Conservation (phyloP, 2,797 vertebrate genomes). For the Mus spretus region DNA sequence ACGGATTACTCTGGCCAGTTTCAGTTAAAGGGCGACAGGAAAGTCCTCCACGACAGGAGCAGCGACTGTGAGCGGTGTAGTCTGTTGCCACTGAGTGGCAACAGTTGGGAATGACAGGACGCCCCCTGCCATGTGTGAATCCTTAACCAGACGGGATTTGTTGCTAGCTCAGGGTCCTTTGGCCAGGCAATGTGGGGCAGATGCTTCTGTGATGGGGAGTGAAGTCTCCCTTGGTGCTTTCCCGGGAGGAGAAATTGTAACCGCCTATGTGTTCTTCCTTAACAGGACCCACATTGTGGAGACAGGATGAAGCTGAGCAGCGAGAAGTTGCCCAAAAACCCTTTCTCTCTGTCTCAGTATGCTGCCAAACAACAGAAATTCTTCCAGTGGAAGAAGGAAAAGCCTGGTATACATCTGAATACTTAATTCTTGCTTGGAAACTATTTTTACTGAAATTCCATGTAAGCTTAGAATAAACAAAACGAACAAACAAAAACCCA, state of each 20-base stretch:
- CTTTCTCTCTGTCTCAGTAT: constrained; percentile 41
- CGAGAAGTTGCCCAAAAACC: constrained; percentile 79
- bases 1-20: not conserved
- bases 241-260: constrained; percentile 14
- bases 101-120: not conserved
- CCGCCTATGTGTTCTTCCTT: constrained; percentile 54
- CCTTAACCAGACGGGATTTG: not conserved
- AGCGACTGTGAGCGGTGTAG: not conserved
- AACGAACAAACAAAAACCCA: not conserved
- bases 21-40: not conserved
- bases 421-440: constrained; percentile 29
- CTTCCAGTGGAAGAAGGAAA: constrained; percentile 61
- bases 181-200: not conserved
- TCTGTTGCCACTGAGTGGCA: not conserved
- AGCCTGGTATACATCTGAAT: constrained; percentile 67
- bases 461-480: not conserved
- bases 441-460: constrained; percentile 23
- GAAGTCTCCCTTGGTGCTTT: not conserved
- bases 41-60: not conserved
- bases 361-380: constrained; percentile 53
- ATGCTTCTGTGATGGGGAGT: not conserved
- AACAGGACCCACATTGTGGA: constrained; percentile 71
- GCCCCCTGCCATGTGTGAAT: not conserved
- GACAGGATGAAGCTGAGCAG: constrained; percentile 81
- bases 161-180: not conserved